Conservation (phyloP, 2,113 vertebrate species). For the Chunga burmeisteri region DNA sequence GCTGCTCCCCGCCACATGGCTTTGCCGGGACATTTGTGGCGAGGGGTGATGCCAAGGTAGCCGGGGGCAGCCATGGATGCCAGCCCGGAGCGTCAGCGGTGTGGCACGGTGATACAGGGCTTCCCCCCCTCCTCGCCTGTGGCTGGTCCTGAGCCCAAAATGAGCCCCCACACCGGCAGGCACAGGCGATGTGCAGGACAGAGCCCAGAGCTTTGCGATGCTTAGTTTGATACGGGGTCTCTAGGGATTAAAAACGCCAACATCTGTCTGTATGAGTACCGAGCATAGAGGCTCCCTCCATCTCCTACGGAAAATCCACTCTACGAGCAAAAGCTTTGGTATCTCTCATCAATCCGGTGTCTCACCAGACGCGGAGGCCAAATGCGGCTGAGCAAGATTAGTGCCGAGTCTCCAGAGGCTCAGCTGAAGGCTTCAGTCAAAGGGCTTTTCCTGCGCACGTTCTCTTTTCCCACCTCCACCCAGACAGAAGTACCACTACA, state of each 20-base stretch:
- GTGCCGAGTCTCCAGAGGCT: background rate
- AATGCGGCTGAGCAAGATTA: background rate
- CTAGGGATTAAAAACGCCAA: background rate
- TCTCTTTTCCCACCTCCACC: background rate
- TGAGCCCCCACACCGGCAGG: accelerated
- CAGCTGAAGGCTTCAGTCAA: background rate
- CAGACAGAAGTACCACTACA: accelerated
- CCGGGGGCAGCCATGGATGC: background rate
- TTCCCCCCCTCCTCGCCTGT: background rate
- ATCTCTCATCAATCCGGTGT: background rate
- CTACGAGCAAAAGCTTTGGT: background rate
- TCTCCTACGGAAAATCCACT: background rate
- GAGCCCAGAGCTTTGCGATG: accelerated
- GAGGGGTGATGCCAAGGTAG: background rate
- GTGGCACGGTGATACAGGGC: accelerated
- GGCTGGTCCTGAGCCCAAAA: background rate
- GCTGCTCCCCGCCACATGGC: background rate
- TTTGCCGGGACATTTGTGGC: background rate
- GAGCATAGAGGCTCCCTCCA: accelerated
- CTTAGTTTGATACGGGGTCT: background rate
- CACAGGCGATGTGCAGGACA: accelerated
- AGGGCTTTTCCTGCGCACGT: background rate
- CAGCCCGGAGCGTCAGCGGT: background rate
- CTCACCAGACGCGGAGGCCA: accelerated
- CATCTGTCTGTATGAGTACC: accelerated